Base-by-base conservation (phyloP, 2,888 invertebrate species). In the Beris morrisii region DNA sequence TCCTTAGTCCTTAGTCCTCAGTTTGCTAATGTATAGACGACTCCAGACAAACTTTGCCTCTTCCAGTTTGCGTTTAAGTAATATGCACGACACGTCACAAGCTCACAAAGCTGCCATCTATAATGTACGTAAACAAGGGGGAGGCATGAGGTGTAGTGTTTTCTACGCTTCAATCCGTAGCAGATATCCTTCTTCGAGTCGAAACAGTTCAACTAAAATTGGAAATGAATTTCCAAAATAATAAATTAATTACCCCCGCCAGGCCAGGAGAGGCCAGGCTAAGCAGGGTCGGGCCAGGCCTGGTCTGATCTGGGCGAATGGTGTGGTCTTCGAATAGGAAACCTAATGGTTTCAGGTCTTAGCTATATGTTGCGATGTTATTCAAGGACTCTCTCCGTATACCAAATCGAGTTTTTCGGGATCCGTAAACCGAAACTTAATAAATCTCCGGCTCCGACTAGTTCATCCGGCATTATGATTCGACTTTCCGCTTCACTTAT, bases 401-500 rank as follows among this genome's bases (percentile, higher is more conserved):
- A 22, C 22, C 31, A 53, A 31, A 53, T 53, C 53, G 31, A 53
- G 53, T 53, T 30, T 53, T 53, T 6, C 7, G 30, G 53, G 53
- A 28, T 53, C 31, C 53, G 31, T 30, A 30, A 28, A 53, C 52
- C 65, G 32, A 65, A 65, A 65, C 65, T 65, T 65, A 57, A 65
- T 65, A 65, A 65, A 65, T 65, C 58, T 65, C 57, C 30, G 22
- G 43, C 43, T n/a, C 48, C 65, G 57, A 28, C 28, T 58, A 54
- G 65, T 57, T 65, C 45, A 58, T 66, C 59, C 66, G 45, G 46
- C 43, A 59, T 66, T 66, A 66, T 66, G 66, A 59, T 66, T 59
- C 53, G 52, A 52, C 59, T 58, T 66, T 66, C 66, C 59, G 59
- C 66, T 66, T 66, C 59, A 66, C 66, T 66, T 66, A 66, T 66